Percentiles rank a stretch among this genome's conserved stretches.
Evolutionary conservation across 1,140 invertebrate species (phyloP).

Genomic region (Bombus consobrinus): DNA sequence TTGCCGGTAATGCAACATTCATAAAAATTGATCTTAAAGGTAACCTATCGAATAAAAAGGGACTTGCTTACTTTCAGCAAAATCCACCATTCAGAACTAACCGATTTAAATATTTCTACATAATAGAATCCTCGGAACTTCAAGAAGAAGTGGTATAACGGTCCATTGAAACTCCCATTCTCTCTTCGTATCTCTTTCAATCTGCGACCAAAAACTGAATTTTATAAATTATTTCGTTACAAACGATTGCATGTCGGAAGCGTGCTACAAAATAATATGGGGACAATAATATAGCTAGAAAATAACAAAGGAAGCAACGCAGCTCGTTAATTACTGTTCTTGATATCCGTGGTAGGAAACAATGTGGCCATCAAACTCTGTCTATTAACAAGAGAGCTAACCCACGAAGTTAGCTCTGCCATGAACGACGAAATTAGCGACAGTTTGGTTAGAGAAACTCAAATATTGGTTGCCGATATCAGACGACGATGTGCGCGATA

Average conservation of each 20-base stretch:
- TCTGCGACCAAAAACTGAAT: no score
- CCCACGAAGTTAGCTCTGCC: background rate
- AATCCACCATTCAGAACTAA: no score
- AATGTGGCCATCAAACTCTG: background rate
- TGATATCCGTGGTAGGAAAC: background rate
- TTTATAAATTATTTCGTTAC: background rate
- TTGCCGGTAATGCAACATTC: no score
- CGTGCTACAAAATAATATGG: background rate
- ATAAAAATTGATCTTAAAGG: no score
- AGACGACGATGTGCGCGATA: conserved; percentile 2
- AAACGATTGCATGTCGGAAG: background rate
- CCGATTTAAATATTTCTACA: no score
- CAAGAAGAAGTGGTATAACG: no score
- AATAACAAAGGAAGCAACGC: background rate
- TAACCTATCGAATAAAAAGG: no score
- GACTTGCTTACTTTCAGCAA: no score
- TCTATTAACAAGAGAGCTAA: background rate
- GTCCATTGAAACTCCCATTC: no score
- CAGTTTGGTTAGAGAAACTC: conserved; percentile 28
- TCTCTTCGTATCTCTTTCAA: no score
- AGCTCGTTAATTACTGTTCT: background rate
- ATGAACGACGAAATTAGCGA: conserved; percentile 25
- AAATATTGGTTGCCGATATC: conserved; percentile 21
- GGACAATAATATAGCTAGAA: background rate
- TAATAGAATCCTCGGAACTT: no score